Evolutionary conservation across 2,888 invertebrate genomes (phyloP).

Genomic region (Trissoscelio sp.): DNA sequence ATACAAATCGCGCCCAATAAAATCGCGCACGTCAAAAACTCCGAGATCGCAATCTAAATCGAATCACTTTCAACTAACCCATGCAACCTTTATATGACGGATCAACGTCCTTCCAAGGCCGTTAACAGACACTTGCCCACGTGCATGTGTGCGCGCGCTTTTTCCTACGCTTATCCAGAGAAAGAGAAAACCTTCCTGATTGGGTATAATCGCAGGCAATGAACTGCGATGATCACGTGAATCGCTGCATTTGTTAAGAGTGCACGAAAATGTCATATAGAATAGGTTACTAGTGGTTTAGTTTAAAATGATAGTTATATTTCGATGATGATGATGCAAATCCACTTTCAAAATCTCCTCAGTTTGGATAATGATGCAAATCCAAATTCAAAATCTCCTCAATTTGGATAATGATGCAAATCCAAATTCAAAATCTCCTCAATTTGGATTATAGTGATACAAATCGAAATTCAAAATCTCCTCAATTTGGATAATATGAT

Average conservation of each 20-base stretch:
- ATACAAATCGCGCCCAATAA: slow-evolving; percentile 34
- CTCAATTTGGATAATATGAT: too few relatives aligned
- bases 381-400: too few relatives aligned
- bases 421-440: too few relatives aligned
- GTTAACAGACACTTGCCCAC: slow-evolving; percentile 34
- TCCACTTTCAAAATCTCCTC: too few relatives aligned
- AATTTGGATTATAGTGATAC: too few relatives aligned
- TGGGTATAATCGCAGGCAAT: slow-evolving; percentile 60
- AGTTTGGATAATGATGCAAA: too few relatives aligned
- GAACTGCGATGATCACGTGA: slow-evolving; percentile 48
- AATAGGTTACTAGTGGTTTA: too few relatives aligned
- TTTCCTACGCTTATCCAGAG: slow-evolving; percentile 52
- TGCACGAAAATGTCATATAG: not conserved
- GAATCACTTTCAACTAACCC: slow-evolving; percentile 47
- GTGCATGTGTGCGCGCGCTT: slow-evolving; percentile 15
- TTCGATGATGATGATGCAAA: too few relatives aligned
- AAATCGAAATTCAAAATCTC: too few relatives aligned
- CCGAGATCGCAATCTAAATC: slow-evolving; percentile 45
- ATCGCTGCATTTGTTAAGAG: slow-evolving; percentile 1
- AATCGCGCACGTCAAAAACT: slow-evolving; percentile 29
- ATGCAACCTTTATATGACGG: slow-evolving; percentile 62
- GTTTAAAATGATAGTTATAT: too few relatives aligned
- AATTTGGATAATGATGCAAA: too few relatives aligned
- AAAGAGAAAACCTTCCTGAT: slow-evolving; percentile 64
- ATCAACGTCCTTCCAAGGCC: slow-evolving; percentile 67